Evolutionary conservation across 2,888 invertebrate genomes (phyloP).

Genomic region (Deilephila porcellus): DNA sequence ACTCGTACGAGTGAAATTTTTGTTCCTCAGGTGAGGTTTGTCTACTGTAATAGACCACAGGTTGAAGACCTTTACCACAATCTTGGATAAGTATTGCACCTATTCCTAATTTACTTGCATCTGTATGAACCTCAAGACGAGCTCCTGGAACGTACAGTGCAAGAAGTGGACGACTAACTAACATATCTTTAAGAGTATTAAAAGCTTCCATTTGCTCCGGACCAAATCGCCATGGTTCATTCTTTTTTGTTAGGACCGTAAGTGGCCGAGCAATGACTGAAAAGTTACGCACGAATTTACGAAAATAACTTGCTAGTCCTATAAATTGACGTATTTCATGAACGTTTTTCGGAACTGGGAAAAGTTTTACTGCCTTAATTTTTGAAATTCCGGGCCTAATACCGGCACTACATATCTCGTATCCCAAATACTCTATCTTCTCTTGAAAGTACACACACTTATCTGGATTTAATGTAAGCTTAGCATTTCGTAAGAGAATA

Average conservation of each 20-base stretch:
- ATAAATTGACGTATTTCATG: neutral
- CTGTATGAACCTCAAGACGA: neutral
- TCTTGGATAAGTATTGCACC: neutral
- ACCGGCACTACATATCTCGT: neutral
- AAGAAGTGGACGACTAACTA: neutral
- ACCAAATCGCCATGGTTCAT: neutral
- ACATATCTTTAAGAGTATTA: neutral
- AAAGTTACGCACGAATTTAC: neutral
- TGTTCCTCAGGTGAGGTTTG: neutral
- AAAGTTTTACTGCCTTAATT: neutral
- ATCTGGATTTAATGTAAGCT: neutral
- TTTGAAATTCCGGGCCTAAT: neutral
- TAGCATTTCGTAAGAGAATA: neutral
- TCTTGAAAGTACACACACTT: neutral
- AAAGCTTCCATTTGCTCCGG: neutral
- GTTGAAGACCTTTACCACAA: neutral
- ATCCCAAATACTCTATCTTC: neutral
- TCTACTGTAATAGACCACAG: neutral
- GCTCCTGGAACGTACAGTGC: neutral
- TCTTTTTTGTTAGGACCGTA: neutral
- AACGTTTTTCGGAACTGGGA: neutral
- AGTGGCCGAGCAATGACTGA: neutral
- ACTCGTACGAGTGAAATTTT: conserved; percentile 1
- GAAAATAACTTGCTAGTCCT: neutral
- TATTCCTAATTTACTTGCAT: conserved; percentile 1